Percentiles rank a stretch among this genome's conserved stretches.
phyloP scores from a whole-genome alignment of 2,113 vertebrate genomes.

The Pomatostomus ruficeps region DNA sequence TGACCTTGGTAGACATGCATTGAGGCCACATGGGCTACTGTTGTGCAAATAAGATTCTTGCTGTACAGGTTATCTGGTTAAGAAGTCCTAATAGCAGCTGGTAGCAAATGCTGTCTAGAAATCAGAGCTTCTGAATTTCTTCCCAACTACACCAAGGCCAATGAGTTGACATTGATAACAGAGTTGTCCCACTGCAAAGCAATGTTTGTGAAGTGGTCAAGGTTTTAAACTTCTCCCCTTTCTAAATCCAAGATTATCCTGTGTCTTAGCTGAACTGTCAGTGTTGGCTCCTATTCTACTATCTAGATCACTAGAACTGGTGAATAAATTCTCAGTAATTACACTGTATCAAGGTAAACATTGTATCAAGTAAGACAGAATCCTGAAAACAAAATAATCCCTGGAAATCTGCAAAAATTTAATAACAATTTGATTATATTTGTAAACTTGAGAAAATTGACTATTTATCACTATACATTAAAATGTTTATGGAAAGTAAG shows the following conservation, averaged over 20 bases:
- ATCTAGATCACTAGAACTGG: not conserved
- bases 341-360: not conserved
- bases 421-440: not conserved
- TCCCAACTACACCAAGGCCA: not conserved
- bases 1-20: accelerated
- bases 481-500: not conserved
- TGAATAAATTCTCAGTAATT: not conserved
- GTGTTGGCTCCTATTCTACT: not conserved
- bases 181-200: not conserved
- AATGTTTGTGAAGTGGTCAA: not conserved
- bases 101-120: not conserved
- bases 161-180: not conserved
- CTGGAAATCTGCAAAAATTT: not conserved
- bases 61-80: not conserved
- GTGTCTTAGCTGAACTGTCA: not conserved
- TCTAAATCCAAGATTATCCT: not conserved
- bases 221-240: not conserved
- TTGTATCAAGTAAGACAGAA: not conserved
- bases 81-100: not conserved
- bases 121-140: not conserved
- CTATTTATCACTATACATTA: not conserved
- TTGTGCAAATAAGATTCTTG: not conserved
- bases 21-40: not conserved
- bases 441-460: not conserved
- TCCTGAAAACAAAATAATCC: not conserved